Base-by-base conservation (phyloP, 2,797 vertebrate genomes). In the Crax fasciolata region DNA sequence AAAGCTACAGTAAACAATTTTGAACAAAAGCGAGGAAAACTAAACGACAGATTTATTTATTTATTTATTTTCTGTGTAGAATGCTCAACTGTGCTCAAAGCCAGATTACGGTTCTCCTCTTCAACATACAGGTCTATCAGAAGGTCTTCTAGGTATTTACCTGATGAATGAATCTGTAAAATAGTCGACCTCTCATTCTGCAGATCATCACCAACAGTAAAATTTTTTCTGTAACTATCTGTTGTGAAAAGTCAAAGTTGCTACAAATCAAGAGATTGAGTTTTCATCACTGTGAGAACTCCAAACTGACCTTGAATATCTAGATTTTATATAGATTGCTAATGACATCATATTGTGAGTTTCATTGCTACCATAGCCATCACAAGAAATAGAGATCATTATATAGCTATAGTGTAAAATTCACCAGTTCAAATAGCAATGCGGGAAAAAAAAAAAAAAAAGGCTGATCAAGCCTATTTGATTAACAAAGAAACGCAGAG, bases 401-500 rank as follows among this genome's bases (percentile, higher is more conserved):
- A 94, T 75, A 90, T 94, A 92, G 35, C 70, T 90, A 51, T 89
- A 93, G 61, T 87, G 44, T 80, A 62, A 90, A 85, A 78, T 58
- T 82, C 2, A 28, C 23, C 9, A 65, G 51, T 97, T 96, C 65
- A 93, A 97, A 97, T 92, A 70, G 75, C 92, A 97, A 58, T 27
- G 38, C 57, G 88, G 57, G 52, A 65, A 54, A 73, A 28, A 71
- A n/a, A n/a, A n/a, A n/a, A n/a, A 35, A 35, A 35, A 35, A 35
- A 35, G 17, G 15, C 16, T 95, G 89, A 91, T 95, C 76, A 88
- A 93, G 54, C 30, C 39, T 24, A 38, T 82, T 91, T 82, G 15
- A 11, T 96, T 97, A 96, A 95, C 61, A 89, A 92, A 94, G 71
- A 94, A 95, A 97, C 91, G 73, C 44, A 93, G 76, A 91, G 81